Conservation (phyloP, 2,113 vertebrate species). For the Andinoacara biseriatus region DNA sequence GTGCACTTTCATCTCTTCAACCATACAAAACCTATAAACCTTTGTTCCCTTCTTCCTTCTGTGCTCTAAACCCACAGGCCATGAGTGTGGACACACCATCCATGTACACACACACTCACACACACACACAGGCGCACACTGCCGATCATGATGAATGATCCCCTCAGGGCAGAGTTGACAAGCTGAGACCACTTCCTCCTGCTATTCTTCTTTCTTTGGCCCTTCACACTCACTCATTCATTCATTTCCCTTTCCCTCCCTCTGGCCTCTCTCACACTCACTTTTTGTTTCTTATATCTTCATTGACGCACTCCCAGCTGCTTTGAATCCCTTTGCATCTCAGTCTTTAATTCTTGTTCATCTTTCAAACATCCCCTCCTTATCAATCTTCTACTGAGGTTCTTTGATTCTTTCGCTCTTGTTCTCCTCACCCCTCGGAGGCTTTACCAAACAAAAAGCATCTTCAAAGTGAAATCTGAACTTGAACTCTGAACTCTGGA, state of each 20-base stretch:
- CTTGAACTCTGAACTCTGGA: slow-evolving; percentile 67
- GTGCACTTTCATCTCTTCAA: slow-evolving; percentile 40
- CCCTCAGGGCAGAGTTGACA: slow-evolving; percentile 65
- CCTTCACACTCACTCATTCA: slow-evolving; percentile 72
- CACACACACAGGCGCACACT: slow-evolving; percentile 46
- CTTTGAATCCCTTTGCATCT: slow-evolving; percentile 30
- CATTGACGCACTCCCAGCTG: slow-evolving; percentile 36
- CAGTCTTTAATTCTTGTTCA: slow-evolving; percentile 51
- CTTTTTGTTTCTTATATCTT: slow-evolving; percentile 54
- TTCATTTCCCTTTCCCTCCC: slow-evolving; percentile 69
- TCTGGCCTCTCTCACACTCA: slow-evolving; percentile 42
- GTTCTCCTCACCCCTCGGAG: slow-evolving; percentile 24
- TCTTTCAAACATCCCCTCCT: slow-evolving; percentile 59
- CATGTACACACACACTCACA: slow-evolving; percentile 41
- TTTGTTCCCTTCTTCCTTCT: slow-evolving; percentile 20
- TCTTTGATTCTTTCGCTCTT: slow-evolving; percentile 53
- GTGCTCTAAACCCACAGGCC: slow-evolving; percentile 42
- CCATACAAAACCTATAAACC: slow-evolving; percentile 18
- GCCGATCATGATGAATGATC: slow-evolving; percentile 75
- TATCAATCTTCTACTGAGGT: slow-evolving; percentile 54
- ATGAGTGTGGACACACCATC: slow-evolving; percentile 38
- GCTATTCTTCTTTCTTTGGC: slow-evolving; percentile 72
- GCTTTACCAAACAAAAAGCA: slow-evolving; percentile 66
- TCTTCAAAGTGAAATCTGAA: slow-evolving; percentile 76
- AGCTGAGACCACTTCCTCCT: slow-evolving; percentile 75